Base-by-base conservation (phyloP, 2,888 invertebrate genomes). In the Ormyrus labotus region DNA sequence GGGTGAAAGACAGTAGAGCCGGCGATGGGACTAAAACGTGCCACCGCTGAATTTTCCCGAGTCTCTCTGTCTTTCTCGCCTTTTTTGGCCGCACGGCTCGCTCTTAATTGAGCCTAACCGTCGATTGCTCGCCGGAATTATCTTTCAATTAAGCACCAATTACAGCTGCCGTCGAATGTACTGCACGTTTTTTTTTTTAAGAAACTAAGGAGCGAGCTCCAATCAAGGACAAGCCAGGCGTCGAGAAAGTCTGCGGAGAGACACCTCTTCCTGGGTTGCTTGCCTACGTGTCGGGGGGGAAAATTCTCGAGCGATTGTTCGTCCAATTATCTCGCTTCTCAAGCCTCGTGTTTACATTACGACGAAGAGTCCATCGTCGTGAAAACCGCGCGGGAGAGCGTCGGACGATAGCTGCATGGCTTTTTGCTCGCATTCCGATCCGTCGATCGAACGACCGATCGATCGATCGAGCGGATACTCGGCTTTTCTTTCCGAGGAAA, bases 231-330 rank as follows among this genome's bases (percentile, higher is more conserved):
- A 11, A 4, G 45, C 68, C 51, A 60, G 50, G 11, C 51, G 13
- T 3, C 57, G 73, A 61, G 68, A 68, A 75, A 68, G 75, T 68
- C 53, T 58, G 50, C 6, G 50, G 58, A 19, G 61, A 8, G 11
- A 19, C n/a, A 61, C 69, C 69, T 76, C 76, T 63, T 76, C 61
- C 69, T 63, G 34, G 4, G 34, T 67, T 67, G 50, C 13, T 8
- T 45, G 45, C 19, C 6, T 6, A 19, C n/a, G 10, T n/a, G 9
- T 13, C 10, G 61, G 72, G 48, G n/a, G 6, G 45, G 11, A 47
- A 63, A 63, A 72, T 72, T 53, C 13, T n/a, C 11, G 11, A 7
- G 6, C 65, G 19, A 51, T 65, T 65, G 51, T 51, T 64, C 50
- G 34, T 34, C 4, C 34, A 34, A 34, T 34, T 34, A 34, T 34